These are phyloP conservation scores for Polia nebulosa DNA, from an alignment of 2,888 invertebrate species.

Conservation along the genomic window DNA sequence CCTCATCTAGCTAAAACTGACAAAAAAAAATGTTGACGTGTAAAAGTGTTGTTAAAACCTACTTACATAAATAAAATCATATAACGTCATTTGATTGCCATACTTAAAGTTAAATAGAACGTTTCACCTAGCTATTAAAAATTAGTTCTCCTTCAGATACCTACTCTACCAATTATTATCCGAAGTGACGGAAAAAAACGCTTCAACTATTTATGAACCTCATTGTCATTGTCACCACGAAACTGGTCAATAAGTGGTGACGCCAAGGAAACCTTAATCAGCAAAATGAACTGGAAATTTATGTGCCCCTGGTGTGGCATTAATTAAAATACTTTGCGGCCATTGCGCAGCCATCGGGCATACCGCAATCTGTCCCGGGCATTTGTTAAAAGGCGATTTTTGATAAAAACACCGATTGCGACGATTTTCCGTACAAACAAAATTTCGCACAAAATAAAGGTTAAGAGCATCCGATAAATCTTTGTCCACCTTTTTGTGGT, in stretches of 20 bases:
- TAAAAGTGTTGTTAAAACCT: too few relatives aligned
- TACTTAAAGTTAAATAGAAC: too few relatives aligned
- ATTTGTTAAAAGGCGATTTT: slow-evolving; percentile 73
- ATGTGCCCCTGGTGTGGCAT: slow-evolving; percentile 80
- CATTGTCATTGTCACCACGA: slow-evolving; percentile 29
- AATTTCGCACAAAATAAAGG: slow-evolving; percentile 66
- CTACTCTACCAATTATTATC: neutral
- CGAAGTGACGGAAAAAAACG: neutral
- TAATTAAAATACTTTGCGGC: slow-evolving; percentile 86
- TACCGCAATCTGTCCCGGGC: slow-evolving; percentile 78
- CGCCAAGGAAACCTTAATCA: slow-evolving; percentile 76
- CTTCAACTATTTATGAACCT: slow-evolving; percentile 29
- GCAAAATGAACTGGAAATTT: slow-evolving; percentile 80
- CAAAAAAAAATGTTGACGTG: too few relatives aligned
- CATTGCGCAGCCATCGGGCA: slow-evolving; percentile 71
- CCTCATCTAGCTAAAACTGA: too few relatives aligned
- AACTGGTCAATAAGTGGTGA: slow-evolving; percentile 66
- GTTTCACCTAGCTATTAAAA: neutral
- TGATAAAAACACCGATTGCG: slow-evolving; percentile 74
- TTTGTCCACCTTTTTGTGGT: slow-evolving; percentile 62
- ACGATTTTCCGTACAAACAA: slow-evolving; percentile 63
- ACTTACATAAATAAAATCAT: too few relatives aligned
- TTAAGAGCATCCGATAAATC: slow-evolving; percentile 64
- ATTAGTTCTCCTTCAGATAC: neutral
- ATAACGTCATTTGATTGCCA: too few relatives aligned